Conservation (phyloP, 2,888 invertebrate species). For the Lasioglossum marginatum region DNA sequence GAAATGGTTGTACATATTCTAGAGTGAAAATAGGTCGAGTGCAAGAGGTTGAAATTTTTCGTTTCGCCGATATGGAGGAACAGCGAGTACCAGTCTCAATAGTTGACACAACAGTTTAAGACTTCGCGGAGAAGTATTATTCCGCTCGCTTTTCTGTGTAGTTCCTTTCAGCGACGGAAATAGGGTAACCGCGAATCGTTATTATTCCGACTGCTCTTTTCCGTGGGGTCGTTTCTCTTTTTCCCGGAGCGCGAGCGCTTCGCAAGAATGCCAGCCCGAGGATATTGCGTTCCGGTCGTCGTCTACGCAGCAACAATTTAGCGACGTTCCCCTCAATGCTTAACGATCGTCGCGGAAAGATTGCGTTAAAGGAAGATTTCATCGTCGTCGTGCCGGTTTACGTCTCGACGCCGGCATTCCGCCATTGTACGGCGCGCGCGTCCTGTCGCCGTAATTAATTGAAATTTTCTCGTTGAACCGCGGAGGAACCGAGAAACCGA, state of each 20-base stretch:
- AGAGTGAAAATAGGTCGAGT: neutral
- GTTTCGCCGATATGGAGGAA: neutral
- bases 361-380: constrained; percentile 16
- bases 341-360: constrained; percentile 17
- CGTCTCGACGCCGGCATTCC: neutral
- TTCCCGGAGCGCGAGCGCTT: neutral
- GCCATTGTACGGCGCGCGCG: neutral
- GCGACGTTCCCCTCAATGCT: neutral
- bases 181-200: neutral
- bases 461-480: constrained; percentile 5
- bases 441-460: constrained; percentile 25
- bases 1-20: neutral
- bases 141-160: neutral
- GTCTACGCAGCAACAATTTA: neutral
- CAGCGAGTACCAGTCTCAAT: neutral
- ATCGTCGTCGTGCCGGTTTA: neutral
- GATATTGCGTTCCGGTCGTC: neutral
- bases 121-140: neutral
- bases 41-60: neutral
- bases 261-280: neutral
- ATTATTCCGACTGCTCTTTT: neutral
- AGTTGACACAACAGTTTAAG: neutral
- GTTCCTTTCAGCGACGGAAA: neutral
- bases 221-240: neutral
- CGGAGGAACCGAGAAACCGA: neutral